A percentile compares a stretch with the other conserved stretches of the same genome.
phyloP scores from a whole-genome alignment of 1,140 invertebrate species.

The Lucilia sericata region DNA sequence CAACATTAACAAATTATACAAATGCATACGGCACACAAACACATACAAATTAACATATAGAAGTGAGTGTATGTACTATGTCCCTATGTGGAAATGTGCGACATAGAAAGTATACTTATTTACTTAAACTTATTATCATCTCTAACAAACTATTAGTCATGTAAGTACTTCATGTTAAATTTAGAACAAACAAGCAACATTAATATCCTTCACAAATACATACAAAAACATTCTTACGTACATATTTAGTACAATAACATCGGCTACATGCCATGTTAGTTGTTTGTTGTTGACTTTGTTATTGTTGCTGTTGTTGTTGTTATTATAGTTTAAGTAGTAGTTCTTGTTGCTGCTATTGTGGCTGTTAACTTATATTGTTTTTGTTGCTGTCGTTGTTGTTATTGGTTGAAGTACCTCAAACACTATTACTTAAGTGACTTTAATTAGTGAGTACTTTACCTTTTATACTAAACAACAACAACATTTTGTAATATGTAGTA shows the following conservation, averaged over 20 bases:
- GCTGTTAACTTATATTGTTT: slow-evolving; percentile 4
- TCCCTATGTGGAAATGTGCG: background rate
- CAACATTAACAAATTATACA: background rate
- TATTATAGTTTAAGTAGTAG: background rate
- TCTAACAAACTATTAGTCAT: slow-evolving; percentile 34
- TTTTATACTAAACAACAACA: background rate
- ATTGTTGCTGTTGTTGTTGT: background rate
- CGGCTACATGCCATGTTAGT: slow-evolving; percentile 6
- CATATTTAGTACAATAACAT: too few species aligned
- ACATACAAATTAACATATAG: background rate
- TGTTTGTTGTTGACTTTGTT: background rate
- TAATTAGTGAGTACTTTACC: slow-evolving; percentile 40
- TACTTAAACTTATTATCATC: slow-evolving; percentile 6
- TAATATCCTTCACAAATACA: slow-evolving; percentile 11
- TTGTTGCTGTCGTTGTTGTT: slow-evolving; percentile 28
- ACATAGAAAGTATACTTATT: background rate
- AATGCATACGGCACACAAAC: background rate
- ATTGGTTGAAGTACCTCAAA: slow-evolving; percentile 35
- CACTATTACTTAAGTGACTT: slow-evolving; percentile 44
- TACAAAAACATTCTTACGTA: background rate
- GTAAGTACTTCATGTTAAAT: slow-evolving; percentile 41
- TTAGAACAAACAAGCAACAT: slow-evolving; percentile 33
- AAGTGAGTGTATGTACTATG: too few species aligned
- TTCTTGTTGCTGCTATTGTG: slow-evolving; percentile 29
- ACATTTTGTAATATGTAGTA: background rate